Percentiles rank a stretch among this genome's conserved stretches.
Conservation (phyloP, 2,888 invertebrate genomes). For the Alsophila aescularia region DNA sequence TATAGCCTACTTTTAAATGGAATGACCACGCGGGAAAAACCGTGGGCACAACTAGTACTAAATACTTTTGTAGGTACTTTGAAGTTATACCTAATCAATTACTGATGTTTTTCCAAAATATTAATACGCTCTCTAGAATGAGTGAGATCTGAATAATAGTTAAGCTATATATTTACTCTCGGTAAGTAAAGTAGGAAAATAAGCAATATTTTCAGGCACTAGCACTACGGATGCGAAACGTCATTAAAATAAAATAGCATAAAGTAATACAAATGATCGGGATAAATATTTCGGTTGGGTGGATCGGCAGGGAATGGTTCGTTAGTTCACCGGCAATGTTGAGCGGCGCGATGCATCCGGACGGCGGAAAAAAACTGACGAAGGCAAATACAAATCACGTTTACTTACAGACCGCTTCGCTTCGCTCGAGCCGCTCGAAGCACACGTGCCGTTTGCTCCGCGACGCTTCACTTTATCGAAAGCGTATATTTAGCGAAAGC, state of each 20-base stretch:
- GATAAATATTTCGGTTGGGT: slow-evolving; percentile 70
- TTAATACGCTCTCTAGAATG: too few species aligned
- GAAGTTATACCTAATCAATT: too few species aligned
- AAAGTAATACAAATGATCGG: slow-evolving; percentile 61
- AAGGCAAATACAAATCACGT: slow-evolving; percentile 75
- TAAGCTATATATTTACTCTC: not conserved
- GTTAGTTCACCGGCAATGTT: slow-evolving; percentile 69
- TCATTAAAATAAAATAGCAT: slow-evolving; percentile 46
- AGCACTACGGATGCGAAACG: slow-evolving; percentile 14
- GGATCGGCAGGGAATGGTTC: slow-evolving; percentile 68
- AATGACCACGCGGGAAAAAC: too few species aligned
- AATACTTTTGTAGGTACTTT: too few species aligned
- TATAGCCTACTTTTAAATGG: too few species aligned
- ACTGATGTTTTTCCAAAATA: too few species aligned
- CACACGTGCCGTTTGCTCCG: slow-evolving; percentile 1
- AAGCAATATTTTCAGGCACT: not conserved
- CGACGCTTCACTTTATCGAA: slow-evolving; percentile 9
- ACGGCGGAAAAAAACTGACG: slow-evolving; percentile 71
- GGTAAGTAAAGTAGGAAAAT: not conserved
- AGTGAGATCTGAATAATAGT: too few species aligned
- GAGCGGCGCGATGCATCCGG: slow-evolving; percentile 62
- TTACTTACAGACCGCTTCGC: slow-evolving; percentile 44
- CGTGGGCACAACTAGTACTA: too few species aligned
- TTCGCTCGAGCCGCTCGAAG: slow-evolving; percentile 15
- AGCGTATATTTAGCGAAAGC: slow-evolving; percentile 15